Percentiles rank a stretch among this genome's conserved stretches.
Conservation (phyloP, 2,888 invertebrate genomes). For the Rutpela maculata region DNA sequence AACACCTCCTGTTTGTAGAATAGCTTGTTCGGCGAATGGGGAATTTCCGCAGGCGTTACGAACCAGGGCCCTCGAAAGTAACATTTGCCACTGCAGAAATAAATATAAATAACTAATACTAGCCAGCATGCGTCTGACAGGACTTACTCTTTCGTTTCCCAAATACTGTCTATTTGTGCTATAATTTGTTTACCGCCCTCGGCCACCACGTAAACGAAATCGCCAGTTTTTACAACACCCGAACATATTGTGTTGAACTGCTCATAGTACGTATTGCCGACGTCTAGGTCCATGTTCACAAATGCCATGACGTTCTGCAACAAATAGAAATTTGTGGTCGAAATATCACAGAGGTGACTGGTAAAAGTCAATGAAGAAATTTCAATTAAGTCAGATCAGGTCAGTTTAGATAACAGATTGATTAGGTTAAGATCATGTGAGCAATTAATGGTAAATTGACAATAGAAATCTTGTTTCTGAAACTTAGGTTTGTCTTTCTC, state of each 20-base stretch:
- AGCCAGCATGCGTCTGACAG: neutral
- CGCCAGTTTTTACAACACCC: conserved; percentile 91
- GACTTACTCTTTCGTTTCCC: conserved; percentile 92
- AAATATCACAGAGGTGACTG: too few relatives aligned
- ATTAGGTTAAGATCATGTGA: too few relatives aligned
- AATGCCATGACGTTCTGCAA: conserved; percentile 87
- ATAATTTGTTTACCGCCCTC: conserved; percentile 93
- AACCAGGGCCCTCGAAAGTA: conserved; percentile 97
- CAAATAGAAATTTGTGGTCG: neutral
- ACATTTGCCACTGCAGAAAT: conserved; percentile 84
- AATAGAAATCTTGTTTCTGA: too few relatives aligned
- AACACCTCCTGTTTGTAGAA: conserved; percentile 97
- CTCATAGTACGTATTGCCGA: conserved; percentile 92
- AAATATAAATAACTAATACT: neutral
- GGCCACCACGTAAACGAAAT: conserved; percentile 96
- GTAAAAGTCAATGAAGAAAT: too few relatives aligned
- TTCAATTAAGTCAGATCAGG: too few relatives aligned
- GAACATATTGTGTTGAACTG: conserved; percentile 92
- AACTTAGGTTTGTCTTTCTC: too few relatives aligned
- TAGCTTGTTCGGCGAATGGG: conserved; percentile 84
- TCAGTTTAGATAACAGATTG: too few relatives aligned
- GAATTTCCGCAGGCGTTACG: conserved; percentile 90
- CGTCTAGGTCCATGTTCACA: conserved; percentile 80
- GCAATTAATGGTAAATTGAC: too few relatives aligned
- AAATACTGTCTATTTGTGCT: conserved; percentile 94